Percentiles rank a stretch among this genome's conserved stretches.
Conservation (phyloP, 1,140 invertebrate genomes). For the Bombus pascuorum region DNA sequence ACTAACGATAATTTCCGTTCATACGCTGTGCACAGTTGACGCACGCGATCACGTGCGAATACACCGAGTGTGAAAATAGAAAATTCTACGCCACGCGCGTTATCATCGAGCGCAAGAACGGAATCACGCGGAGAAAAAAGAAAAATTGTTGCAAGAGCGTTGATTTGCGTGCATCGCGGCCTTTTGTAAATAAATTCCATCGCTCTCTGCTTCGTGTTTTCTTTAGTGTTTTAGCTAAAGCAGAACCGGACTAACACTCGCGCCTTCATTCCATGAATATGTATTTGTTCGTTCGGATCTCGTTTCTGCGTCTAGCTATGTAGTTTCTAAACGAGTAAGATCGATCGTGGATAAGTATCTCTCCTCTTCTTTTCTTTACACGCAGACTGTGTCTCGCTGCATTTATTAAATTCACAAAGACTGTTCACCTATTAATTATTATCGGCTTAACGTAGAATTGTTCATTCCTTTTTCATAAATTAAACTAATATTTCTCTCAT, state of each 20-base stretch:
- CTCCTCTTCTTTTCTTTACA: background rate
- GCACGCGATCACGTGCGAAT: constrained; percentile 46
- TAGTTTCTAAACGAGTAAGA: constrained; percentile 19
- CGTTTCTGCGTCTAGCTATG: constrained; percentile 19
- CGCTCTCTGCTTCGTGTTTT: constrained; percentile 36
- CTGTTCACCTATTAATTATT: constrained; percentile 46
- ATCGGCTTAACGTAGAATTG: constrained; percentile 31
- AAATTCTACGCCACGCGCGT: constrained; percentile 15
- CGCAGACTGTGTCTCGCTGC: constrained; percentile 23
- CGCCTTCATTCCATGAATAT: constrained; percentile 5
- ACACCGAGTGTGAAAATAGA: constrained; percentile 21
- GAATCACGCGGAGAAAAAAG: constrained; percentile 1
- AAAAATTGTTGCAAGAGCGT: background rate
- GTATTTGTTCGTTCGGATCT: constrained; percentile 4
- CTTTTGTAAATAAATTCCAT: constrained; percentile 49
- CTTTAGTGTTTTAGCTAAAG: constrained; percentile 60
- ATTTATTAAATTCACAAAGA: constrained; percentile 51
- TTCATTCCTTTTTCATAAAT: constrained; percentile 31
- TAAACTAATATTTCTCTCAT: constrained; percentile 26
- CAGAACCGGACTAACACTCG: constrained; percentile 29
- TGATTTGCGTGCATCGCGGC: constrained; percentile 6
- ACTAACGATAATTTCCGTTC: constrained; percentile 35
- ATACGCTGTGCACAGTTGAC: background rate
- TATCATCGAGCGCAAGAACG: background rate
- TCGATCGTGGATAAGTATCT: constrained; percentile 33